phyloP scores from a whole-genome alignment of 2,888 invertebrate species.

The Cosmorhoe ocellata region DNA sequence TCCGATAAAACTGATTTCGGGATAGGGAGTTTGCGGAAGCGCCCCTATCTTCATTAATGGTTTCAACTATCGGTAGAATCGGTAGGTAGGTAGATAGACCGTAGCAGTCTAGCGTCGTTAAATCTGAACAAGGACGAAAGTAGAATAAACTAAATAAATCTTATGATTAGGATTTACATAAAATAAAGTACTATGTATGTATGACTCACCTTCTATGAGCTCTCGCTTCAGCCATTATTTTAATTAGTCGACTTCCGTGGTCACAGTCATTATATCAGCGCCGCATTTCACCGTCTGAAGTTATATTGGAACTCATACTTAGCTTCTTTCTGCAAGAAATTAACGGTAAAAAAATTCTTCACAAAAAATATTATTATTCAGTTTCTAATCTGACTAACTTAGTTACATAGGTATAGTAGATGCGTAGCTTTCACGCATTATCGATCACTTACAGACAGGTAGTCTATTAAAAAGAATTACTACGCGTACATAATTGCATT shows the following conservation, averaged over 20 bases:
- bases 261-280: no score
- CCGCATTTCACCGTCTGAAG: background rate
- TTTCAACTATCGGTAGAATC: constrained; percentile 5
- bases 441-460: constrained; percentile 15
- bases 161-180: background rate
- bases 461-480: constrained; percentile 5
- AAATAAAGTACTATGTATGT: no score
- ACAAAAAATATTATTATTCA: constrained; percentile 4
- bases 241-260: no score
- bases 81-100: no score
- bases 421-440: constrained; percentile 17
- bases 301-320: background rate
- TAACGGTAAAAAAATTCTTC: background rate
- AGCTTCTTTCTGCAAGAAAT: constrained; percentile 2
- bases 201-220: background rate
- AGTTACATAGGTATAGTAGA: background rate
- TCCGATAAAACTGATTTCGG: constrained; percentile 53
- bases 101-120: background rate
- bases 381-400: constrained; percentile 6
- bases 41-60: constrained; percentile 6
- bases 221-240: no score
- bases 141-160: constrained; percentile 8
- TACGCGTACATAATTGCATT: constrained; percentile 7
- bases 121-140: constrained; percentile 13
- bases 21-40: constrained; percentile 16